phyloP scores from a whole-genome alignment of 1,140 invertebrate genomes.

The Pinna nobilis region DNA sequence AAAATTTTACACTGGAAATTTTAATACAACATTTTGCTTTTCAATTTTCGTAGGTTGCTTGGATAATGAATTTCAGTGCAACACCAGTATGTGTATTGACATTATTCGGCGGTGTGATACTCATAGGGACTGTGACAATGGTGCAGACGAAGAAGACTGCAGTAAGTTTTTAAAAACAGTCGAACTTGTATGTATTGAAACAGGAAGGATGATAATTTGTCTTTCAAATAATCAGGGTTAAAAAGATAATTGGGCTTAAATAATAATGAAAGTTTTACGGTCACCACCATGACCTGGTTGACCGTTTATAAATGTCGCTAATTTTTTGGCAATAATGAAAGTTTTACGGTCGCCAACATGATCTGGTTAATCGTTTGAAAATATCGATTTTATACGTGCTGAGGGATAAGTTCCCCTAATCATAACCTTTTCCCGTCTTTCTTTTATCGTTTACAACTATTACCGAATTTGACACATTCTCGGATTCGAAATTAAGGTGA shows the following conservation, averaged over 20 bases:
- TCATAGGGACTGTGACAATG: conserved; percentile 78
- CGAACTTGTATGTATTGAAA: too few species aligned
- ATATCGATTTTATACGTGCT: too few species aligned
- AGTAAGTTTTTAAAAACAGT: conserved; percentile 63
- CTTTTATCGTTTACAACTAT: too few species aligned
- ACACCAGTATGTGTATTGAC: conserved; percentile 77
- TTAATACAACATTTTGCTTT: too few species aligned
- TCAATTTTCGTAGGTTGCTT: conserved; percentile 72
- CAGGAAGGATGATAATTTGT: too few species aligned
- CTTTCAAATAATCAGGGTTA: background rate
- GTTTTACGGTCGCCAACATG: too few species aligned
- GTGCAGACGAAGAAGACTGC: conserved; percentile 77
- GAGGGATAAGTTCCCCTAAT: too few species aligned
- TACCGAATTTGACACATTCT: too few species aligned
- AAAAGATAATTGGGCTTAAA: background rate
- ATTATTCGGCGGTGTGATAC: conserved; percentile 77
- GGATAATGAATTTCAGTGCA: conserved; percentile 77
- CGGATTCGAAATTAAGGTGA: too few species aligned
- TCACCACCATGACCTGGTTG: background rate
- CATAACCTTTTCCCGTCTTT: too few species aligned
- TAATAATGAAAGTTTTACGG: background rate
- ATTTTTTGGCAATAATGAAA: background rate
- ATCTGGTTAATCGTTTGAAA: too few species aligned
- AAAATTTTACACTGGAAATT: too few species aligned
- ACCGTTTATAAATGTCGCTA: background rate